Base-by-base conservation (phyloP, 2,113 vertebrate species). In the Halcyon malimbica region DNA sequence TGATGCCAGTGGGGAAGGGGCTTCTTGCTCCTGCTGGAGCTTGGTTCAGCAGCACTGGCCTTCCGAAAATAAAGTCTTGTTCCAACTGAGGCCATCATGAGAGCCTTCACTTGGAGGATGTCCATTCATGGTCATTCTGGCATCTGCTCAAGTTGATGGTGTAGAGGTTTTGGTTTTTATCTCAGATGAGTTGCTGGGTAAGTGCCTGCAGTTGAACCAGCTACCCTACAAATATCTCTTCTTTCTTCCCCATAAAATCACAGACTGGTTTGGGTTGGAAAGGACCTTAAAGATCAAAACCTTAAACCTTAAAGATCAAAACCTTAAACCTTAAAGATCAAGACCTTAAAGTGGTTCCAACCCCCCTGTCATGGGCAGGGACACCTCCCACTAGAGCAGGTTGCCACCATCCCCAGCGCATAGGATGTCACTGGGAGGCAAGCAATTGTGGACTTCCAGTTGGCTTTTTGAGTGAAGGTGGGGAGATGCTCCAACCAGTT, bases 371-470 rank as follows among this genome's bases (percentile, higher is more conserved):
- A 46, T 46, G 44, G 44, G 44, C 44, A 42, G 41, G 41, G 41
- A 42, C 41, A 42, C 41, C 41, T 42, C 41, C 41, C 41, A 42
- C 41, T 11, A 42, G 41, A 42, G 11, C 41, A 42, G 41, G 41
- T 14, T 67, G 21, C 26, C 31, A 13, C 53, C 4, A 3, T 31
- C 9, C 16, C 35, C 31, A 23, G 37, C 14, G 5, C 10, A 3
- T 12, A 16, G 12, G 37, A 26, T 5, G 5, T n/a, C 44, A 20
- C 2, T 1, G 14, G 44, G n/a, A 19, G 18, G 48, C 39, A 46
- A 63, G 48, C 1, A 0, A 3, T 0, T 46, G n/a, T 29, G 48
- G 57, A 56, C 29, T 57, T 35, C 17, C 15, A n/a, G 9, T 11
- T 33, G 69, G 24, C 17, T 42, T 41, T 56, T 35, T 0, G 3